Evolutionary conservation across 2,888 invertebrate genomes (phyloP).

Genomic region (Mellilla xanthometata): DNA sequence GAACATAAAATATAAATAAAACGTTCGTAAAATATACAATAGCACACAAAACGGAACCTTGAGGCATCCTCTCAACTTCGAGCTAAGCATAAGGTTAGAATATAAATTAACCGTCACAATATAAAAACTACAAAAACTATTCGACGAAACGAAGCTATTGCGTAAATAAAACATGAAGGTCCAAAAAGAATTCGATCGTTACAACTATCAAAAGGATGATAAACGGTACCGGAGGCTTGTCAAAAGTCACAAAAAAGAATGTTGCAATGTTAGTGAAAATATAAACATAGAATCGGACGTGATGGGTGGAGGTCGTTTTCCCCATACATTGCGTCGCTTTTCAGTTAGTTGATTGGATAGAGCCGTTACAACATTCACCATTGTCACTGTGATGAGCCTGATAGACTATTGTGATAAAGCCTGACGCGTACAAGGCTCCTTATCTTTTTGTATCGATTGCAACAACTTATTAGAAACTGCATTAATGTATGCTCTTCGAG

Average conservation of each 20-base stretch:
- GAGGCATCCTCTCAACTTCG: slow-evolving; percentile 22
- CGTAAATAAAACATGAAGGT: slow-evolving; percentile 22
- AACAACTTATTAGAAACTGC: slow-evolving; percentile 7
- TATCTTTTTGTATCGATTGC: slow-evolving; percentile 23
- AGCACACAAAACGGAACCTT: slow-evolving; percentile 22
- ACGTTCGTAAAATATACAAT: slow-evolving; percentile 13
- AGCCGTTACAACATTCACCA: slow-evolving; percentile 34
- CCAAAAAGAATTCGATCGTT: slow-evolving; percentile 14
- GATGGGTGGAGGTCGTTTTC: slow-evolving; percentile 37
- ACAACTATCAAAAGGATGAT: slow-evolving; percentile 15
- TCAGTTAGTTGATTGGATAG: slow-evolving; percentile 42
- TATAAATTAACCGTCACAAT: slow-evolving; percentile 25
- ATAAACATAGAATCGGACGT: slow-evolving; percentile 25
- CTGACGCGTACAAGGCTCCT: slow-evolving; percentile 32
- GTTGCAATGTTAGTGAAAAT: slow-evolving; percentile 33
- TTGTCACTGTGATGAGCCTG: slow-evolving; percentile 28
- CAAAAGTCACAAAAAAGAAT: slow-evolving; percentile 25
- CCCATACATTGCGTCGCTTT: slow-evolving; percentile 26
- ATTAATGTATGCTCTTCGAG: slow-evolving; percentile 1
- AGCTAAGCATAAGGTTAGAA: slow-evolving; percentile 22
- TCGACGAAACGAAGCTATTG: slow-evolving; percentile 17
- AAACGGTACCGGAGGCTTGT: slow-evolving; percentile 26
- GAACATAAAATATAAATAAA: slow-evolving; percentile 15
- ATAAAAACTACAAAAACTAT: slow-evolving; percentile 22
- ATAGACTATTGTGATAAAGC: slow-evolving; percentile 29